Percentiles rank a stretch among this genome's conserved stretches.
These are phyloP conservation scores for Orycteropus afer DNA, from an alignment of 2,113 vertebrate species.

Conservation along the genomic window DNA sequence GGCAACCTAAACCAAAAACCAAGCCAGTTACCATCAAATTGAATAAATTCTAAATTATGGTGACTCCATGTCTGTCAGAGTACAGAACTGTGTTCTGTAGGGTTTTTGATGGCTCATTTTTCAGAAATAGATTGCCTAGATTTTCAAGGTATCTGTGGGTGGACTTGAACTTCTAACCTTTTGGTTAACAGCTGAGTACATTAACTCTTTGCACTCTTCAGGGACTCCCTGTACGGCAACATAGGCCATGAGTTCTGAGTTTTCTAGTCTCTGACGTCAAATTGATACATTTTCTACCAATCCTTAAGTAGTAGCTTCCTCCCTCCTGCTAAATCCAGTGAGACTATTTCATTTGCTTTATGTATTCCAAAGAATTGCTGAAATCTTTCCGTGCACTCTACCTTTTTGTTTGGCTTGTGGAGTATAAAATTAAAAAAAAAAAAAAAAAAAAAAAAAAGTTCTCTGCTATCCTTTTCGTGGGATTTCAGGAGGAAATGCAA, in stretches of 20 bases:
- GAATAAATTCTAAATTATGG: neutral
- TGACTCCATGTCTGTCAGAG: neutral
- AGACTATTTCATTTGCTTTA: neutral
- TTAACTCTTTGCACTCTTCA: neutral
- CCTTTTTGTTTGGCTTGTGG: neutral
- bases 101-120: neutral
- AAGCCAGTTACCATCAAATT: neutral
- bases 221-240: rapidly evolving
- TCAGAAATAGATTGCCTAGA: neutral
- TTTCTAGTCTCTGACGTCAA: neutral
- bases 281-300: neutral
- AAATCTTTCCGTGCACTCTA: neutral
- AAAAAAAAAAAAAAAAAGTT: neutral
- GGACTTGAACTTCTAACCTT: neutral
- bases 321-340: neutral
- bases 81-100: neutral
- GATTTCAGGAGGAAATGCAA: neutral
- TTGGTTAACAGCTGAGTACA: neutral
- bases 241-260: neutral
- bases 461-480: neutral
- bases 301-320: neutral
- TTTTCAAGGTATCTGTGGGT: neutral
- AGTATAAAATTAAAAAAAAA: neutral
- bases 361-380: neutral
- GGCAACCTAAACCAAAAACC: neutral